phyloP scores from a whole-genome alignment of 2,797 vertebrate genomes.

The Merluccius polli region DNA sequence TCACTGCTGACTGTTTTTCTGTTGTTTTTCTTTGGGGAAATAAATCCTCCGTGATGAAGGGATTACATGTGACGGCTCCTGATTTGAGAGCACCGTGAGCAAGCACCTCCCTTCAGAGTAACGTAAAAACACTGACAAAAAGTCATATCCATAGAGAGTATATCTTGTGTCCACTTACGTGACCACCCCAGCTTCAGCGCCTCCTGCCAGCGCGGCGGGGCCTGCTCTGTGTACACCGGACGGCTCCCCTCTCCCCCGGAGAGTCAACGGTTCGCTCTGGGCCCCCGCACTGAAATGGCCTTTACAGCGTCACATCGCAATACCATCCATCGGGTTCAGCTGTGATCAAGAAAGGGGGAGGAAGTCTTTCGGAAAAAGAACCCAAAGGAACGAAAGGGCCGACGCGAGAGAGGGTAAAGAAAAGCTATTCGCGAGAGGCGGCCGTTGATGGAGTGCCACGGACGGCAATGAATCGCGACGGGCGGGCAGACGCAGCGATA shows the following conservation, averaged over 20 bases:
- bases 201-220: conserved; percentile 41
- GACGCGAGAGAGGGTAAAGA: neutral
- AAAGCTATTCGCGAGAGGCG: conserved; percentile 10
- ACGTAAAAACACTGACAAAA: conserved; percentile 61
- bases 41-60: too few species aligned
- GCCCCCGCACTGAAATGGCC: conserved; percentile 36
- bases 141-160: conserved; percentile 37
- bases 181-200: conserved; percentile 51
- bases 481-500: conserved; percentile 29
- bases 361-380: neutral
- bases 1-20: neutral
- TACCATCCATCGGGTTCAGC: conserved; percentile 32
- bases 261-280: conserved; percentile 23
- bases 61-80: too few species aligned
- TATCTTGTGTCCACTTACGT: conserved; percentile 43
- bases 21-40: too few species aligned
- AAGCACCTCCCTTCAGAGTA: conserved; percentile 7
- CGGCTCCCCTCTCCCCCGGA: conserved; percentile 34
- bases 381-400: conserved; percentile 13
- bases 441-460: neutral
- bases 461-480: conserved; percentile 20
- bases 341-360: conserved; percentile 25
- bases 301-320: conserved; percentile 56
- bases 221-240: conserved; percentile 63
- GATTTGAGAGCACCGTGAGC: too few species aligned